Percentiles rank a stretch among this genome's conserved stretches.
These are phyloP conservation scores for Heliconius himera DNA, from an alignment of 1,140 invertebrate genomes.

Conservation along the genomic window DNA sequence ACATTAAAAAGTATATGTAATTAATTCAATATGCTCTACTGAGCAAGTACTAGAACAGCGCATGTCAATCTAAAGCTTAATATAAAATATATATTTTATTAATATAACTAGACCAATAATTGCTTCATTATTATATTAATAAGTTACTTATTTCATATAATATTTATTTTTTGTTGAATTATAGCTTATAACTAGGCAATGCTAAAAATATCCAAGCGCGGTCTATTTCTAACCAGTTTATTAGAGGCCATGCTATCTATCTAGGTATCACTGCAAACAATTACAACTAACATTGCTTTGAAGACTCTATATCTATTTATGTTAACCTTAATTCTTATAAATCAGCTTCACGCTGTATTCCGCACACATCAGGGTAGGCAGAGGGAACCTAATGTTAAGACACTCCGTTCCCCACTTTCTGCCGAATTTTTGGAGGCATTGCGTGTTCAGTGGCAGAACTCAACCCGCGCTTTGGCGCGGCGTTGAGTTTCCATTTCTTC, in stretches of 20 bases:
- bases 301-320: background rate
- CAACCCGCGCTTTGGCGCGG: too few relatives aligned
- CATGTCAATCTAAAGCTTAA: background rate
- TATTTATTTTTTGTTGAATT: background rate
- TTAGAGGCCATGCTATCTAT: slow-evolving; percentile 46
- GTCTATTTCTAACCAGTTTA: slow-evolving; percentile 9
- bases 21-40: background rate
- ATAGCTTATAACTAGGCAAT: background rate
- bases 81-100: background rate
- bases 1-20: background rate
- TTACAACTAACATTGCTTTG: slow-evolving; percentile 39
- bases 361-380: too few relatives aligned
- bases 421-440: too few relatives aligned
- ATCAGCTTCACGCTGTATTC: too few relatives aligned
- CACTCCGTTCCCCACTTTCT: too few relatives aligned
- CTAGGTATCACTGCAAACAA: slow-evolving; percentile 53
- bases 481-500: too few relatives aligned
- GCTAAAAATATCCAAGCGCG: slow-evolving; percentile 22
- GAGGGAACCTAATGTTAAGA: too few relatives aligned
- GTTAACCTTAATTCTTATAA: background rate
- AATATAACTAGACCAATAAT: too few relatives aligned
- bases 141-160: background rate
- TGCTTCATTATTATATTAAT: background rate
- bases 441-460: too few relatives aligned
- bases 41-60: background rate